Evolutionary conservation across 2,113 vertebrate genomes (phyloP), one percentile per base, ranked within the genome.

Genomic region (Fulmarus glacialis): DNA sequence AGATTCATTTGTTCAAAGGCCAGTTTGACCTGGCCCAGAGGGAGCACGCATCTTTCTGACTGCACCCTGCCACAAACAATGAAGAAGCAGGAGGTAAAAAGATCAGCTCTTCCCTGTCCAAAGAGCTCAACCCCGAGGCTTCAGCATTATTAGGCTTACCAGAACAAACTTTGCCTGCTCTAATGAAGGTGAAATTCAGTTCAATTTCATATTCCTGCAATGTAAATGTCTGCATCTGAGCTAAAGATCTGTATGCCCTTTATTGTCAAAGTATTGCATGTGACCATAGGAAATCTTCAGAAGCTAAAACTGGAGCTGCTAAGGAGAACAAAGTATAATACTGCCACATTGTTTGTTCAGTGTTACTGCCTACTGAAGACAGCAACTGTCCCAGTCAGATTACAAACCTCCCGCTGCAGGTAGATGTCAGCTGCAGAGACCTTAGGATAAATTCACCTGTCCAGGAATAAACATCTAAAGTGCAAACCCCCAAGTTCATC

Each of bases 201-300:
- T 62, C 56, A 36, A 12, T 81, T 74, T 87, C 15, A 11, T 52
- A 53, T 74, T 75, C 38, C n/a, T 67, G 36, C 42, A 72, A 23
- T 3, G 9, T 42, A 73, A 81, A 60, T 4, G 5, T 4, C 38
- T 58, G 27, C 59, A 73, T n/a, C 62, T n/a, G 38, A 91, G 26
- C 50, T 82, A n/a, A 78, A 77, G 24, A 38, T 38, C 27, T 59
- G 8, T 12, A 14, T 9, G n/a, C 15, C 21, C 27, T 67, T 91
- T 22, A 42, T 8, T 16, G 4, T 32, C n/a, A 7, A 70, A 87
- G 26, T 36, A 79, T 2, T 72, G 38, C 48, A 52, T 0, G 0
- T 34, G 11, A 67, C 34, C 55, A 36, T 0, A 60, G 43, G 30
- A 80, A 50, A 50, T 45, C 48, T 74, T 67, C 32, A 73, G 40